Evolutionary conservation across 2,113 vertebrate genomes (phyloP).

Genomic region (Bagarius yarrelli): DNA sequence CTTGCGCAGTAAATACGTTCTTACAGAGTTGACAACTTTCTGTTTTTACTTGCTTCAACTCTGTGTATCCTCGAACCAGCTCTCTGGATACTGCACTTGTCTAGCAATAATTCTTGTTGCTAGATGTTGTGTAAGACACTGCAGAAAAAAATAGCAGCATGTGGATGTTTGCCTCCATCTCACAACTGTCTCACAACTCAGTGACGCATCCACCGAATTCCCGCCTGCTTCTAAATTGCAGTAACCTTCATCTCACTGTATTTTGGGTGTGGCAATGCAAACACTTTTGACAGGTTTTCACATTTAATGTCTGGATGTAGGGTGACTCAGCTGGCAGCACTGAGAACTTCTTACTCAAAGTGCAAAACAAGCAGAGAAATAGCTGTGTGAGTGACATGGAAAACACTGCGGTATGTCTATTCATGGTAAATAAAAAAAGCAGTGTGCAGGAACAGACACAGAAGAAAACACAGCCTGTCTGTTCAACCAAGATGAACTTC

Average conservation of each 20-base stretch:
- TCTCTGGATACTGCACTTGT: not conserved
- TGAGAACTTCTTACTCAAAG: constrained; percentile 36
- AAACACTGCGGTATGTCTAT: constrained; percentile 30
- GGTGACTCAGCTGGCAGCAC: constrained; percentile 26
- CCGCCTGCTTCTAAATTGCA: not conserved
- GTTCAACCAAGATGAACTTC: constrained; percentile 49
- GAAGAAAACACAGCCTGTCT: constrained; percentile 47
- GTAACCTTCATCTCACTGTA: not conserved
- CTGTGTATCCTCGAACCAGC: not conserved
- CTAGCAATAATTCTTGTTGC: not conserved
- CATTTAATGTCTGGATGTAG: not conserved
- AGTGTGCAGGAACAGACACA: constrained; percentile 21
- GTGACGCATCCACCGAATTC: not conserved
- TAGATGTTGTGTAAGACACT: not conserved
- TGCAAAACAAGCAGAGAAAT: constrained; percentile 33
- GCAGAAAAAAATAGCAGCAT: not conserved
- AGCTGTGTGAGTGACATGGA: constrained; percentile 40
- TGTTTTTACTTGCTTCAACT: not conserved
- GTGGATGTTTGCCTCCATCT: constrained; percentile 20
- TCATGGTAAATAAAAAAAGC: constrained; percentile 39
- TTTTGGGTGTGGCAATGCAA: constrained; percentile 11
- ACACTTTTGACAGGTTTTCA: constrained; percentile 1
- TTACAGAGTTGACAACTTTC: not conserved
- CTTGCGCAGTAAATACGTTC: no score
- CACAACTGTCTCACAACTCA: constrained; percentile 16